These are phyloP conservation scores for Pollicipes pollicipes DNA, from an alignment of 1,140 invertebrate species.

Conservation along the genomic window DNA sequence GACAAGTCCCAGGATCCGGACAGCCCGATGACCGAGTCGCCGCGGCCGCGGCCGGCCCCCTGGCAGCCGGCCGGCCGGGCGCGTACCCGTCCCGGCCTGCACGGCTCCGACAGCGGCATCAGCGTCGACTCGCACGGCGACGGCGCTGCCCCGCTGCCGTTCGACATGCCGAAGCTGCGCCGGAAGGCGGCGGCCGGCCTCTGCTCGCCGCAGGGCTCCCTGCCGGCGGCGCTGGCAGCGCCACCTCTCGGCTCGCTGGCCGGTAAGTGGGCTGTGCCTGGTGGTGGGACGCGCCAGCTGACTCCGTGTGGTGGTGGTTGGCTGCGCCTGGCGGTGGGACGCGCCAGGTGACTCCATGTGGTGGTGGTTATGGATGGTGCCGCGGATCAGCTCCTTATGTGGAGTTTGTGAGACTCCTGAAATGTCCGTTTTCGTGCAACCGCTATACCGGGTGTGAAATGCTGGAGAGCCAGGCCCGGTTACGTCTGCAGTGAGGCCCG, in stretches of 20 bases:
- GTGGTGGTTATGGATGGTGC: no score
- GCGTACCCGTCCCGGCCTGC: conserved; percentile 19
- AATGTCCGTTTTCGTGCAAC: no score
- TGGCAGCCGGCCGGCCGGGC: conserved; percentile 25
- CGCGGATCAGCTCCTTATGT: no score
- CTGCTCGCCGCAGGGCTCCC: not conserved
- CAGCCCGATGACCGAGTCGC: conserved; percentile 36
- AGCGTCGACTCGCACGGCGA: conserved; percentile 33
- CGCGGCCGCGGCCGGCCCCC: conserved; percentile 7
- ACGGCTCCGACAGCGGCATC: conserved; percentile 67
- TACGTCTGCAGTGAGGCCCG: no score
- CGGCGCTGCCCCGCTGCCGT: conserved; percentile 49
- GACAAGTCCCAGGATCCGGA: conserved; percentile 71
- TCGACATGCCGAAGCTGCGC: conserved; percentile 71
- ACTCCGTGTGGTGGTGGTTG: no score
- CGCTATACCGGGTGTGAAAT: no score
- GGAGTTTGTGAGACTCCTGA: no score
- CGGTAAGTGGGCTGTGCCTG: not conserved
- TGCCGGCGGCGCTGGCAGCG: not conserved
- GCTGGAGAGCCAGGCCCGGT: no score
- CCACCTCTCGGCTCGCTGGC: not conserved
- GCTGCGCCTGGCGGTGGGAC: no score
- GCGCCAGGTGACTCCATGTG: no score
- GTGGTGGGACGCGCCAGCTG: no score
- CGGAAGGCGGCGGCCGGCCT: conserved; percentile 38